phyloP scores from a whole-genome alignment of 1,140 invertebrate species.

The Drosophila leontia region DNA sequence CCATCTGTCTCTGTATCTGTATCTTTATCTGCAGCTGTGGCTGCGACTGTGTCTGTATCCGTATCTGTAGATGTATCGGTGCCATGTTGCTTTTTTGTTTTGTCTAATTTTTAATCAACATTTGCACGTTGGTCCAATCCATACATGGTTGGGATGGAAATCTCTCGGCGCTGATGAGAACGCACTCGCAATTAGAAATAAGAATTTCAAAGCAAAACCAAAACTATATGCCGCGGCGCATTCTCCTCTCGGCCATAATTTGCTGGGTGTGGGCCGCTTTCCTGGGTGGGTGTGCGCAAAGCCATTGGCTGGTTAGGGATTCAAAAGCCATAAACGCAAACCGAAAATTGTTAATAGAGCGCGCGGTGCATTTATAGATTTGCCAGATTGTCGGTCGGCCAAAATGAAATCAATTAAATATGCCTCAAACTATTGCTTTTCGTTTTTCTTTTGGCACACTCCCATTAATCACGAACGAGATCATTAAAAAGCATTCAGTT shows the following conservation, averaged over 20 bases:
- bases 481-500: slow-evolving; percentile 43
- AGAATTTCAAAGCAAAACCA: slow-evolving; percentile 67
- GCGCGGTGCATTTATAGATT: slow-evolving; percentile 61
- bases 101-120: slow-evolving; percentile 83
- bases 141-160: slow-evolving; percentile 79
- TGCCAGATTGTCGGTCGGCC: slow-evolving; percentile 20
- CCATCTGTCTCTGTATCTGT: slow-evolving; percentile 26
- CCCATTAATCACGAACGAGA: slow-evolving; percentile 38
- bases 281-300: slow-evolving; percentile 26
- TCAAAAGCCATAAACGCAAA: slow-evolving; percentile 50
- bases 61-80: slow-evolving; percentile 17
- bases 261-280: slow-evolving; percentile 41
- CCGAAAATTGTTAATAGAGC: slow-evolving; percentile 76
- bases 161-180: slow-evolving; percentile 58
- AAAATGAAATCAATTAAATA: slow-evolving; percentile 41
- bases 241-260: slow-evolving; percentile 51
- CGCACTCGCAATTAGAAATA: slow-evolving; percentile 72
- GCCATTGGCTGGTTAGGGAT: slow-evolving; percentile 22
- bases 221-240: slow-evolving; percentile 49
- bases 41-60: slow-evolving; percentile 16
- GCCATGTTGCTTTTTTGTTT: slow-evolving; percentile 61
- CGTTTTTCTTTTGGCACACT: slow-evolving; percentile 23
- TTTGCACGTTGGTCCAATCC: slow-evolving; percentile 82
- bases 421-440: slow-evolving; percentile 23
- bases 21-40: slow-evolving; percentile 30